Base-by-base conservation (phyloP, 2,888 invertebrate species). In the Tetranychus piercei region DNA sequence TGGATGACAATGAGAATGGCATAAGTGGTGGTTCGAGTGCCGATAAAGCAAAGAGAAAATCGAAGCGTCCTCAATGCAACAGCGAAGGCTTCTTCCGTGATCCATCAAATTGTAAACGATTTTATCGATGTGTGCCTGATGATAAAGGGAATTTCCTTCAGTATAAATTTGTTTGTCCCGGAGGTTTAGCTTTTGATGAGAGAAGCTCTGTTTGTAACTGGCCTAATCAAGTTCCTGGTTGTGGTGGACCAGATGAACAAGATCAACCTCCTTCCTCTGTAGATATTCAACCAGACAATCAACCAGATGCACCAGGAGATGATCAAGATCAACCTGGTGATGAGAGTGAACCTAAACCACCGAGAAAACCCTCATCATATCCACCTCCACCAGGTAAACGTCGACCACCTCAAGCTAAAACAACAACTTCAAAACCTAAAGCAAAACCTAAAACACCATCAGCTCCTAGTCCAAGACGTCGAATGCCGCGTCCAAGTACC, bases 141-240 rank as follows among this genome's bases (percentile, higher is more conserved):
- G 71, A 34, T 15, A 44, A 18, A 11, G 45, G 71, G 44, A 43
- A 43, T n/a, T 71, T 71, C 18, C 11, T n/a, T 20, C n/a, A 44
- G 18, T 71, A 71, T 43, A 44, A 71, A n/a, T 71, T 71, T 81
- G 89, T 89, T 81, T 90, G 90, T 80, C 90, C 90, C 0, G 86
- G 87, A 34, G 90, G 90, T 7, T 82, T 90, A 75, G 89, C 89
- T 0, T 90, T 90, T 81, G 90, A 90, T 81, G 78, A 78, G 70
- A 64, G 45, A 44, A 73, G 71, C 55, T 75, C 74, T 6, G 74
- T 90, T 73, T 90, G 90, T 81, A 89, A 89, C 6, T 90, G 90
- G 90, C 90, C 90, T 0, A 86, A 89, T 0, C 84, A 88, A 81
- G 87, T 88, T 2, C 87, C 88, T 9, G 87, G 90, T 2, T 90